phyloP scores from a whole-genome alignment of 2,113 vertebrate genomes.

The Perca fluviatilis region DNA sequence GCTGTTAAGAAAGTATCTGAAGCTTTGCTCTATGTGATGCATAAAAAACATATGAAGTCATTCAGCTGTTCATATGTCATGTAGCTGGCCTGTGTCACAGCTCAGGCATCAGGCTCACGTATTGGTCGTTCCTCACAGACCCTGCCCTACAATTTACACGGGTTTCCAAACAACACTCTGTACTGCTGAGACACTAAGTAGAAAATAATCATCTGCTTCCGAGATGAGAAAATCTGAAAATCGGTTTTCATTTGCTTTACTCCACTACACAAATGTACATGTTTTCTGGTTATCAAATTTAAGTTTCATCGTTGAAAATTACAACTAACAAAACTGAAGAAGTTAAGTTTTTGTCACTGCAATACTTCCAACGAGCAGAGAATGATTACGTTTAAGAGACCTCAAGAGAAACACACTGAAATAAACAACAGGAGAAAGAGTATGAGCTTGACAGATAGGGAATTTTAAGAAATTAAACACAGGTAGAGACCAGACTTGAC shows the following conservation, averaged over 20 bases:
- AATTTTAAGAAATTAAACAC: constrained; percentile 27
- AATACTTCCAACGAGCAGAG: too few species aligned
- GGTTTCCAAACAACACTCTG: neutral
- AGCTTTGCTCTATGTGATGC: neutral
- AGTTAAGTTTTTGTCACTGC: too few species aligned
- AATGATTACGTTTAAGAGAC: neutral
- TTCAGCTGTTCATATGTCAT: constrained; percentile 11
- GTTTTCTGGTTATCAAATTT: too few species aligned
- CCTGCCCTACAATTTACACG: neutral
- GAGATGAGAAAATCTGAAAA: too few species aligned
- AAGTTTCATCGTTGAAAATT: too few species aligned
- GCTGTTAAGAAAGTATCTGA: constrained; percentile 10
- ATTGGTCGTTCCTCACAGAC: constrained; percentile 30
- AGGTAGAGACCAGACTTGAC: neutral
- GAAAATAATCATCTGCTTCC: too few species aligned
- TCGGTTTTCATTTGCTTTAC: neutral
- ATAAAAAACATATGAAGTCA: constrained; percentile 40
- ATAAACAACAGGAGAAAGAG: too few species aligned
- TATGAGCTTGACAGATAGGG: neutral
- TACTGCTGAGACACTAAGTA: neutral
- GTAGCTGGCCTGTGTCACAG: constrained; percentile 36
- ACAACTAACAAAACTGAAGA: too few species aligned
- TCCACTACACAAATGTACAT: neutral
- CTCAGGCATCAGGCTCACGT: constrained; percentile 34
- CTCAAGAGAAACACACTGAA: neutral